Evolutionary conservation across 1,140 invertebrate species (phyloP).

Genomic region (Pinna nobilis): DNA sequence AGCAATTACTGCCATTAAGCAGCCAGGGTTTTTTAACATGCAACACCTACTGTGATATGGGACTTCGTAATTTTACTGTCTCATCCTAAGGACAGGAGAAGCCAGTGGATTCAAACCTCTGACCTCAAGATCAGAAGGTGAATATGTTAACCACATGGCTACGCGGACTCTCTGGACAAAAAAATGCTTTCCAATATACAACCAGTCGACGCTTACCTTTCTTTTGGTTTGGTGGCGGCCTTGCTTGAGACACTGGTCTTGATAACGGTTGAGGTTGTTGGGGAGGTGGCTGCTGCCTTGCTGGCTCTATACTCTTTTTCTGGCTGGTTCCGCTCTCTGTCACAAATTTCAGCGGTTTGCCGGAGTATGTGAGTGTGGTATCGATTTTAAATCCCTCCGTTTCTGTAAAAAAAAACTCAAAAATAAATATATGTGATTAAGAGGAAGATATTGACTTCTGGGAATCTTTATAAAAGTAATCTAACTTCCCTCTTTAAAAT

Average conservation of each 20-base stretch:
- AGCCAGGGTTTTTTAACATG: too few species aligned
- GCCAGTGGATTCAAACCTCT: too few species aligned
- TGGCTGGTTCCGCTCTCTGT: conserved; percentile 88
- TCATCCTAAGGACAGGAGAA: too few species aligned
- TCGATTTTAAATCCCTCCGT: conserved; percentile 99
- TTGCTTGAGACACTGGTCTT: conserved; percentile 69
- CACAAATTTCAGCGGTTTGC: conserved; percentile 97
- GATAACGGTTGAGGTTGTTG: conserved; percentile 46
- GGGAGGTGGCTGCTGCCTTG: conserved; percentile 32
- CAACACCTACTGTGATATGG: not conserved
- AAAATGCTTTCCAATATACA: too few species aligned
- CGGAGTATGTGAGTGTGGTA: conserved; percentile 97
- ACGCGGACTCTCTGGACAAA: too few species aligned
- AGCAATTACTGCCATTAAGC: too few species aligned
- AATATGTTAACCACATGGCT: too few species aligned
- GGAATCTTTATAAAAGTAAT: too few species aligned
- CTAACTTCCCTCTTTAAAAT: too few species aligned
- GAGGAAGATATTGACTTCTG: too few species aligned
- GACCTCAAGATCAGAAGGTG: too few species aligned
- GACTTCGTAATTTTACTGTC: not conserved
- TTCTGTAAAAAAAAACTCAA: conserved; percentile 76
- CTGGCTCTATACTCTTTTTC: conserved; percentile 67
- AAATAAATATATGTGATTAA: too few species aligned
- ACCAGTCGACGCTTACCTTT: conserved; percentile 66
- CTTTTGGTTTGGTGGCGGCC: conserved; percentile 72